A percentile compares a stretch with the other conserved stretches of the same genome.
Conservation (phyloP, 1,140 invertebrate genomes). For the Choristoneura fumiferana region DNA sequence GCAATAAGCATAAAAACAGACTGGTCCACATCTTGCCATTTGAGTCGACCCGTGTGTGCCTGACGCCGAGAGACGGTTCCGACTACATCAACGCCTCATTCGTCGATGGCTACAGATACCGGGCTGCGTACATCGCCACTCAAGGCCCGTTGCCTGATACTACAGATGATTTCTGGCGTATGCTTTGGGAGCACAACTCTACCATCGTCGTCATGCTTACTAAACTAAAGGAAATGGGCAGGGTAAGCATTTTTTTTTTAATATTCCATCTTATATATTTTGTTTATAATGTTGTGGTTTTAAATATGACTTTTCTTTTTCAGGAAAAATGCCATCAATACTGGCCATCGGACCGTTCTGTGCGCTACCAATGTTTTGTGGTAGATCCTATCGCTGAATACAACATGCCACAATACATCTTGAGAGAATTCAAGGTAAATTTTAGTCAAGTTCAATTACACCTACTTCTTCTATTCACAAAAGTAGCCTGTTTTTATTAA, state of each 20-base stretch:
- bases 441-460: constrained; percentile 3
- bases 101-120: constrained; percentile 96
- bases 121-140: constrained; percentile 97
- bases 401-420: constrained; percentile 99
- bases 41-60: constrained; percentile 96
- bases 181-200: constrained; percentile 99
- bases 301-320: constrained; percentile 30
- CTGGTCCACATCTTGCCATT: constrained; percentile 98
- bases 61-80: constrained; percentile 96
- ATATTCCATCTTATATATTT: neutral
- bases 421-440: constrained; percentile 96
- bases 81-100: constrained; percentile 99
- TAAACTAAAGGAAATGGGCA: constrained; percentile 97
- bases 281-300: constrained; percentile 18
- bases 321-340: constrained; percentile 99
- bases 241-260: constrained; percentile 80
- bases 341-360: constrained; percentile 98
- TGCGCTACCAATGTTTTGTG: constrained; percentile 97
- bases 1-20: constrained; percentile 99
- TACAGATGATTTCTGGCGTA: constrained; percentile 99
- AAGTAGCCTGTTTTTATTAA: no score
- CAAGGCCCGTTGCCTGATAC: constrained; percentile 98
- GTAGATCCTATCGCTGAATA: constrained; percentile 99
- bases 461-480: neutral
- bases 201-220: constrained; percentile 99